Evolutionary conservation across 2,113 vertebrate species (phyloP).

Genomic region (Datnioides undecimradiatus): DNA sequence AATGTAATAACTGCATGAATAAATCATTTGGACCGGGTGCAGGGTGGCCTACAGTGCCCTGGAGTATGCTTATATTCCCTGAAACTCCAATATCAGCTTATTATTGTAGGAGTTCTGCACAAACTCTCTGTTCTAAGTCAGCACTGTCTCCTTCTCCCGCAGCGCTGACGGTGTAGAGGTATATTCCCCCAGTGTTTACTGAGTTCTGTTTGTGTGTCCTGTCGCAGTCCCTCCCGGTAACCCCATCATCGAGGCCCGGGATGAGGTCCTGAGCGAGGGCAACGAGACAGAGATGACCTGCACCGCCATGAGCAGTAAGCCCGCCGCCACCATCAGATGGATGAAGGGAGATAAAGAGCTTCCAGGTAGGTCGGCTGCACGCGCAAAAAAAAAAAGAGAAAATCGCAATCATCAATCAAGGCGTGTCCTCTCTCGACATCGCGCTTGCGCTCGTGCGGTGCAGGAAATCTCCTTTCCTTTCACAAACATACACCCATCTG

Average conservation of each 20-base stretch:
- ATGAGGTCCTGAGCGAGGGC: conserved; percentile 91
- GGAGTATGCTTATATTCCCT: background rate
- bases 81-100: background rate
- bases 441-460: too few species aligned
- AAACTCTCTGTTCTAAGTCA: background rate
- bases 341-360: conserved; percentile 97
- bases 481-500: background rate
- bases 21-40: background rate
- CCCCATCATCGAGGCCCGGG: conserved; percentile 94
- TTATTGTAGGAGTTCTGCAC: background rate
- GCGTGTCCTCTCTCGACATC: background rate
- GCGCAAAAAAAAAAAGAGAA: background rate
- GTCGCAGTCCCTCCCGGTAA: conserved; percentile 94
- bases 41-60: background rate
- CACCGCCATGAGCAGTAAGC: conserved; percentile 96
- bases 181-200: conserved; percentile 37
- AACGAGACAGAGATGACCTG: conserved; percentile 98
- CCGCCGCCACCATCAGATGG: conserved; percentile 94
- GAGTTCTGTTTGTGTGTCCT: conserved; percentile 34
- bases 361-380: conserved; percentile 79
- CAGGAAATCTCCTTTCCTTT: too few species aligned
- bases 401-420: conserved; percentile 18
- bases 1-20: background rate
- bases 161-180: background rate
- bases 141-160: background rate